phyloP scores from a whole-genome alignment of 2,113 vertebrate genomes.

The Lepus timidus region DNA sequence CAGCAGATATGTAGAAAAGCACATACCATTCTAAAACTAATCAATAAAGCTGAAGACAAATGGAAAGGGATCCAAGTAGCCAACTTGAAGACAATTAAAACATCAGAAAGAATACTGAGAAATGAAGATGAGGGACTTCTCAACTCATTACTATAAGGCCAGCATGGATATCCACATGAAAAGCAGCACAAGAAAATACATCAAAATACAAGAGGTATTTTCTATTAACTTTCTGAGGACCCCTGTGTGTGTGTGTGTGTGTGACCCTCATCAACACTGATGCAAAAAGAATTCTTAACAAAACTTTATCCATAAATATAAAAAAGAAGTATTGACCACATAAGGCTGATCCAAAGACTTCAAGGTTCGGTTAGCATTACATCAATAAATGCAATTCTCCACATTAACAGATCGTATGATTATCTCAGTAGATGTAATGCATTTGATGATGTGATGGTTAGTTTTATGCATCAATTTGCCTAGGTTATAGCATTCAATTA shows the following conservation, averaged over 20 bases:
- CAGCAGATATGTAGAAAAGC: neutral
- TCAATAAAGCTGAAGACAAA: neutral
- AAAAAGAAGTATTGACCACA: neutral
- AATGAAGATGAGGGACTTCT: neutral
- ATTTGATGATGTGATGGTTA: neutral
- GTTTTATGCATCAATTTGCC: neutral
- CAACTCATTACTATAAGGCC: neutral
- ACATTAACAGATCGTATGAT: neutral
- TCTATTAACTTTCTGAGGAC: too few relatives aligned
- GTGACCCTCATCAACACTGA: neutral
- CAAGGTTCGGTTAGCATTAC: neutral
- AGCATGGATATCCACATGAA: neutral
- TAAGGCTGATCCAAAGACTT: neutral
- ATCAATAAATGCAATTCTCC: neutral
- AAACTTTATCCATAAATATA: too few relatives aligned
- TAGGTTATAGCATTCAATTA: neutral
- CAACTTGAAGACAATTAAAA: neutral
- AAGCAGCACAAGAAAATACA: neutral
- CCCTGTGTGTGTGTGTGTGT: too few relatives aligned
- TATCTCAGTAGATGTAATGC: neutral
- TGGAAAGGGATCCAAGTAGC: neutral
- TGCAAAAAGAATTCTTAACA: neutral
- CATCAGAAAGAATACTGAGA: neutral
- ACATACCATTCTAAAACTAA: neutral
- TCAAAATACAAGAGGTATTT: too few relatives aligned